phyloP scores from a whole-genome alignment of 2,113 vertebrate genomes.

The Patagioenas fasciata region DNA sequence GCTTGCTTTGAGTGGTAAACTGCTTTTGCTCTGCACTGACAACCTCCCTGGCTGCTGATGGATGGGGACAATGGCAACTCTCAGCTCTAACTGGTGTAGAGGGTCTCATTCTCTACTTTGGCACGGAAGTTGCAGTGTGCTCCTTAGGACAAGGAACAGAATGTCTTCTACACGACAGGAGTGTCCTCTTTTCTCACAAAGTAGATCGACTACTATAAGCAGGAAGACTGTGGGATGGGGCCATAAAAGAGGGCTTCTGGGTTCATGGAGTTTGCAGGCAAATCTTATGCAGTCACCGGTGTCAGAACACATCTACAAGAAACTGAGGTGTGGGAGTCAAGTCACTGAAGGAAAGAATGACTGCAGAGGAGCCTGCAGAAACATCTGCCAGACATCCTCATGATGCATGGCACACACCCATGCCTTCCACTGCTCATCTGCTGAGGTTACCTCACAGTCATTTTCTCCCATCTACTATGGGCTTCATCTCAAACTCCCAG shows the following conservation, averaged over 20 bases:
- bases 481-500: background rate
- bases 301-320: background rate
- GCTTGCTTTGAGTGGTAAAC: background rate
- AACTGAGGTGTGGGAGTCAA: slow-evolving; percentile 9
- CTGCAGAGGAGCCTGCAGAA: background rate
- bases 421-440: background rate
- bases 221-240: background rate
- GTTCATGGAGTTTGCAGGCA: background rate
- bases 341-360: slow-evolving; percentile 18
- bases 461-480: background rate
- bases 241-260: background rate
- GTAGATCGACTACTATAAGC: background rate
- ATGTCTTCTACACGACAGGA: background rate
- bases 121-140: background rate
- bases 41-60: background rate
- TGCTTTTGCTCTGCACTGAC: background rate
- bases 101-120: background rate
- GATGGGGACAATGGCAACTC: background rate
- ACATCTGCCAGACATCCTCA: background rate
- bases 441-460: background rate
- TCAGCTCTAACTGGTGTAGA: background rate
- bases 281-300: background rate
- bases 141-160: background rate
- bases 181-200: background rate
- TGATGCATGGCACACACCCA: background rate